Percentiles rank a stretch among this genome's conserved stretches.
These are phyloP conservation scores for Mohoua ochrocephala DNA, from an alignment of 2,113 vertebrate genomes.

Conservation along the genomic window DNA sequence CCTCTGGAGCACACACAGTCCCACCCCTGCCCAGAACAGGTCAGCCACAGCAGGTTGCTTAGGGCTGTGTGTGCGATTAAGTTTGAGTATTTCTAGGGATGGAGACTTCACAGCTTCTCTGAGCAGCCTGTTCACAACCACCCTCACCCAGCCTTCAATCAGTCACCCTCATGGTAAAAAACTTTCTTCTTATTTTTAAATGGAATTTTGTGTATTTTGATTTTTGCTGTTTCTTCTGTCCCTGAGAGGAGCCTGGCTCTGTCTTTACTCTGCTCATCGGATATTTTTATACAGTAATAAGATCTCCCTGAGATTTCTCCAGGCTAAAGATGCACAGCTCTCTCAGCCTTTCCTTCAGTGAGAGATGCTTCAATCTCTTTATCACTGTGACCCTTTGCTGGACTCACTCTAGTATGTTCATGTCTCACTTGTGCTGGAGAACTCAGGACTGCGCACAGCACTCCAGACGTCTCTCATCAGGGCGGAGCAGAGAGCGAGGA, in stretches of 20 bases:
- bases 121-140: not conserved
- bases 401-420: not conserved
- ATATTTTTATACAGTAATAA: not conserved
- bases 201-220: not conserved
- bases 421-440: not conserved
- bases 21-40: not conserved
- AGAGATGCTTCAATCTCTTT: not conserved
- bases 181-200: not conserved
- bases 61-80: fast-evolving
- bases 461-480: not conserved
- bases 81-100: not conserved
- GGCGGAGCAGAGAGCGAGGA: not conserved
- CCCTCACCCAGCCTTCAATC: not conserved
- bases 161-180: not conserved
- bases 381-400: not conserved
- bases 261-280: not conserved
- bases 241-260: not conserved
- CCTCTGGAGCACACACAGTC: not conserved
- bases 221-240: not conserved
- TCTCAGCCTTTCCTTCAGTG: not conserved
- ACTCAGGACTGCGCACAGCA: not conserved
- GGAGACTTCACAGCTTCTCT: not conserved
- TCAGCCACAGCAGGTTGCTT: not conserved
- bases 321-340: not conserved
- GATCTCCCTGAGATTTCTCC: not conserved